Conservation (phyloP, 2,888 invertebrate species). For the Mesochorus sp. region DNA sequence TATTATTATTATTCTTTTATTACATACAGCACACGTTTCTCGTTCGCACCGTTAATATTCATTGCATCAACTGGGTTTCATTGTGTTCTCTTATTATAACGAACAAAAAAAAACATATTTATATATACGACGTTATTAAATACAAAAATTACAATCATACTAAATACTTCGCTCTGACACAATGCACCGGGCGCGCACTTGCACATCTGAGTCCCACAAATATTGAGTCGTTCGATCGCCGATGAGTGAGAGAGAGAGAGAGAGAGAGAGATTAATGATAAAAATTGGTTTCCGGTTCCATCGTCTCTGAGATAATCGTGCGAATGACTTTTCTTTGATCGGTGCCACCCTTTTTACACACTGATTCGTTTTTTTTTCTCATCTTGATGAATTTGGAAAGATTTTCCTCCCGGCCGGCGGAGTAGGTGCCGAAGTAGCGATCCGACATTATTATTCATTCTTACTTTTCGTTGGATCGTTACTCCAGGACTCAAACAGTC, state of each 20-base stretch:
- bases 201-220: constrained; percentile 54
- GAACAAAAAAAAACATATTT: constrained; percentile 31
- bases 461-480: constrained; percentile 67
- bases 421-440: constrained; percentile 73
- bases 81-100: constrained; percentile 23
- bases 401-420: constrained; percentile 38
- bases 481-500: constrained; percentile 71
- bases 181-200: constrained; percentile 60
- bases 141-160: constrained; percentile 75
- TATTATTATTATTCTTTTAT: constrained; percentile 68
- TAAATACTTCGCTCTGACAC: constrained; percentile 48
- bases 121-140: constrained; percentile 69
- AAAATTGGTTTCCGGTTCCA: constrained; percentile 18
- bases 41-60: constrained; percentile 74
- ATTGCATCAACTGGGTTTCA: constrained; percentile 46
- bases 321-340: constrained; percentile 18
- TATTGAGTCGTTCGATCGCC: constrained; percentile 46
- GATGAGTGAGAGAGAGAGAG: constrained; percentile 22
- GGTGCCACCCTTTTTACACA: not conserved
- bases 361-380: constrained; percentile 15
- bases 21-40: constrained; percentile 74
- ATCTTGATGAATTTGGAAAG: constrained; percentile 53
- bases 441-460: constrained; percentile 53
- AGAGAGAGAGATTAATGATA: constrained; percentile 34
- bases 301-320: constrained; percentile 27